Conservation (phyloP, 2,113 vertebrate genomes). For the Phainopepla nitens region DNA sequence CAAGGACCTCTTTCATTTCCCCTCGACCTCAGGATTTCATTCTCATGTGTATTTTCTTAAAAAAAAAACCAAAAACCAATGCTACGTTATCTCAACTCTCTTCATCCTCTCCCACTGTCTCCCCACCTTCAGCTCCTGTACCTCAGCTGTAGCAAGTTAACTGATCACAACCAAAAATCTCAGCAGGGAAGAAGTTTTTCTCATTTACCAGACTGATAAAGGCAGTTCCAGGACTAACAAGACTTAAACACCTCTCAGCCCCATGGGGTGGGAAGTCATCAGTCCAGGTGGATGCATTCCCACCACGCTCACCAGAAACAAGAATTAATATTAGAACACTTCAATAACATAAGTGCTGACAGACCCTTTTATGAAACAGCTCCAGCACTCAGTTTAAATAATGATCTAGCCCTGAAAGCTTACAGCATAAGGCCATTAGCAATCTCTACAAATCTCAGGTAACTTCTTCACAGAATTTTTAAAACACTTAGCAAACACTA, state of each 20-base stretch:
- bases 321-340: background rate
- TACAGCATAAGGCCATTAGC: background rate
- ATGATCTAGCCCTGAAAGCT: background rate
- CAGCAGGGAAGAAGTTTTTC: background rate
- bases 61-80: fast-evolving
- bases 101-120: background rate
- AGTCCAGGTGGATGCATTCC: background rate
- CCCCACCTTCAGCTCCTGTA: background rate
- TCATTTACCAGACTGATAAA: background rate
- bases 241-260: background rate
- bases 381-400: background rate
- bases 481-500: background rate
- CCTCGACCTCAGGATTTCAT: background rate
- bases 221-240: background rate
- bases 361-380: constrained; percentile 2
- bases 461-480: background rate
- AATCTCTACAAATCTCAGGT: background rate
- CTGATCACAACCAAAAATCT: background rate
- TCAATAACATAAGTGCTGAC: background rate
- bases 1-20: background rate
- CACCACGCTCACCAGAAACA: background rate
- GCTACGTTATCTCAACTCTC: background rate
- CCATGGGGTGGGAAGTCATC: background rate
- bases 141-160: background rate
- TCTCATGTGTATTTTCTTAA: background rate